Evolutionary conservation across 2,888 invertebrate genomes (phyloP), one percentile per base, ranked within the genome.

Genomic region (Ochropleura leucogaster): DNA sequence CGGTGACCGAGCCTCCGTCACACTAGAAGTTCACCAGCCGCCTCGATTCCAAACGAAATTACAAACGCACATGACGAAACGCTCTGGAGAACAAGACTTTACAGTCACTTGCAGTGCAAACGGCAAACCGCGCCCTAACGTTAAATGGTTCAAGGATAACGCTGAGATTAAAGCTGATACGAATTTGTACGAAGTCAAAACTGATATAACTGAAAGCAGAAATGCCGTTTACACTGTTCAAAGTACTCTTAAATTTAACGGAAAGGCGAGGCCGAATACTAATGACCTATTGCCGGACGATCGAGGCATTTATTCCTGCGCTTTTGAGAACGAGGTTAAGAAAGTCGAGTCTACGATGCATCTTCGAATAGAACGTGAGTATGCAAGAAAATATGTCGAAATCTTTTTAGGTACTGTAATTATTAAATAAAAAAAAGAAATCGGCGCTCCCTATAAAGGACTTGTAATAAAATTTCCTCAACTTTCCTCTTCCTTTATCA

Each of bases 271-370:
- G 76, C 98, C 98, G 1, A 97, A 97, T 83, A 97, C 97, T 46
- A 98, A 98, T 92, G 97, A 98, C 91, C 95, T 98, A 74, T 95
- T 98, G 68, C 98, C 99, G 0, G 97, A 97, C 60, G 99, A 99
- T 92, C 97, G 99, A 68, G 99, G 99, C 65, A 97, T 98, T 69
- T 99, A 99, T 93, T 97, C 98, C 4, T 99, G 99, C 92, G 97
- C 98, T 65, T 99, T 99, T 91, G 98, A 98, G 92, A 99, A 99
- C 92, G 98, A 98, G 94, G 98, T 99, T 20, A 98, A 98, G 92
- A 98, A 97, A 90, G 98, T 98, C 66, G 98, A 98, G 91, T 98
- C 98, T 14, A 98, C 98, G 82, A 99, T 99, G 98, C 98, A 98
- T 94, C 97, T 99, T 73, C 97, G 98, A 90, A 98, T 99, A 89